A percentile compares a stretch with the other conserved stretches of the same genome.
phyloP scores from a whole-genome alignment of 2,888 invertebrate genomes.

The Eupsilia transversa region DNA sequence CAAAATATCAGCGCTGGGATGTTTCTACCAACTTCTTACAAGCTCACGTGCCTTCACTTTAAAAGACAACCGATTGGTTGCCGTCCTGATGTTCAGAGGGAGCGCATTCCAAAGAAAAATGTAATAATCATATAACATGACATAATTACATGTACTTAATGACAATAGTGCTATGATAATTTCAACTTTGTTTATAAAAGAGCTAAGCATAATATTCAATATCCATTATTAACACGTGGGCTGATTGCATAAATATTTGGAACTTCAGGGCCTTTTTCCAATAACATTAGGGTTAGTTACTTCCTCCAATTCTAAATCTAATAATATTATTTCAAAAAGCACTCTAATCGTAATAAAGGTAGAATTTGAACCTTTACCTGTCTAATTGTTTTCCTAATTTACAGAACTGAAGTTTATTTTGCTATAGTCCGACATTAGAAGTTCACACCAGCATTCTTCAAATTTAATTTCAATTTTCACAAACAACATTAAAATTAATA shows the following conservation, averaged over 20 bases:
- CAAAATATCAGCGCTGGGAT: not conserved
- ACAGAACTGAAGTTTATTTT: not conserved
- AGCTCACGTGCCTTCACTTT: not conserved
- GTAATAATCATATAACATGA: not conserved
- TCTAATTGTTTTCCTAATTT: not conserved
- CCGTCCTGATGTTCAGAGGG: not conserved
- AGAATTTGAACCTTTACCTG: not conserved
- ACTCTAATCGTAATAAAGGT: not conserved
- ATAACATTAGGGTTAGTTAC: not conserved
- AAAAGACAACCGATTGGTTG: not conserved
- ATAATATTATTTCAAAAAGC: not conserved
- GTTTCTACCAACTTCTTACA: not conserved
- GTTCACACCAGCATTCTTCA: not conserved
- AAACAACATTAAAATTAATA: constrained; percentile 15
- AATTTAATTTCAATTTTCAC: too few relatives aligned
- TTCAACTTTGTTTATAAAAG: constrained; percentile 2
- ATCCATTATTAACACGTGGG: constrained; percentile 15
- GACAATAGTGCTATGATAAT: constrained; percentile 38
- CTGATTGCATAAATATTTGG: constrained; percentile 6
- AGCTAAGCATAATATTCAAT: constrained; percentile 12
- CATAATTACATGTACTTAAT: not conserved
- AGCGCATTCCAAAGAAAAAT: not conserved
- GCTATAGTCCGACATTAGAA: not conserved
- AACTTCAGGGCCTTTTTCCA: not conserved
- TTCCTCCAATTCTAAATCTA: not conserved